phyloP scores from a whole-genome alignment of 2,113 vertebrate genomes.

The Agapornis roseicollis region DNA sequence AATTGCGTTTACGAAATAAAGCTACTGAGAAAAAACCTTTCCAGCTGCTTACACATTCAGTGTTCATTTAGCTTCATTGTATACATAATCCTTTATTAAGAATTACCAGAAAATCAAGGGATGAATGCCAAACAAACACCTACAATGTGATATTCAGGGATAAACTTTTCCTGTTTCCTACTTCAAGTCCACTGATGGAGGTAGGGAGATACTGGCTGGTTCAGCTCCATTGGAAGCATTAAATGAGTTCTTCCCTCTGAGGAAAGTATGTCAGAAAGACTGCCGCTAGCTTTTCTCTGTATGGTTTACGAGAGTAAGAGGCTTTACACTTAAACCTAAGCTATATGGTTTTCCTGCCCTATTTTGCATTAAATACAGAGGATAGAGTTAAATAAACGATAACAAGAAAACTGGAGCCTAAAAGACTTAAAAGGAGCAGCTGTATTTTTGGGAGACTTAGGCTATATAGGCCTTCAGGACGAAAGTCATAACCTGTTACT shows the following conservation, averaged over 20 bases:
- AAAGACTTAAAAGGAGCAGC: background rate
- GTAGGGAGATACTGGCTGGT: background rate
- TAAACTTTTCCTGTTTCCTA: background rate
- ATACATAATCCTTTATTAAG: background rate
- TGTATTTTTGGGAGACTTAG: background rate
- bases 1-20: background rate
- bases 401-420: background rate
- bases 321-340: background rate
- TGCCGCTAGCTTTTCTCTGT: background rate
- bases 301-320: background rate
- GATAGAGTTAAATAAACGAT: background rate
- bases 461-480: background rate
- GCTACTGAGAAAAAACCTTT: background rate
- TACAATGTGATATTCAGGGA: background rate
- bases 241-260: background rate
- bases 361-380: background rate
- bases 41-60: background rate
- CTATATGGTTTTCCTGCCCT: background rate
- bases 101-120: background rate
- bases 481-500: background rate
- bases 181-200: background rate
- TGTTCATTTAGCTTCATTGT: background rate
- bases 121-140: background rate
- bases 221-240: background rate
- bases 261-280: background rate